These are phyloP conservation scores for Anas georgica DNA, from an alignment of 2,797 vertebrate genomes.

Conservation along the genomic window DNA sequence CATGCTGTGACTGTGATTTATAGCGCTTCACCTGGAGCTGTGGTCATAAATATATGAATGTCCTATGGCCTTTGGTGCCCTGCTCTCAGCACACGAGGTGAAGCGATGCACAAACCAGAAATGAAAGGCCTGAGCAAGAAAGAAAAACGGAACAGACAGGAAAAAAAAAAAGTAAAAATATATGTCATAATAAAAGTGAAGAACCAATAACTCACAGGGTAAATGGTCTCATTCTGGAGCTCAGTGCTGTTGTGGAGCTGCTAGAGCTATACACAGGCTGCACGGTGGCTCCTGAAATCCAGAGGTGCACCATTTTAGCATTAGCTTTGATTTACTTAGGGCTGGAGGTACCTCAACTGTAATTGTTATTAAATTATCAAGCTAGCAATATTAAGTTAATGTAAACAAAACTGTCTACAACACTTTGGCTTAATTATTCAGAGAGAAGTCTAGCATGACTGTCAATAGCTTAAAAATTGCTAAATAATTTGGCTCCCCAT, in stretches of 20 bases:
- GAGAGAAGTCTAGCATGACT: constrained; percentile 50
- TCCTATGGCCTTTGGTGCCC: not conserved
- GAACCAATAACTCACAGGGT: not conserved
- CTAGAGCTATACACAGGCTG: not conserved
- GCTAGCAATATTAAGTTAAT: constrained; percentile 33
- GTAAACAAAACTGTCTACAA: constrained; percentile 52
- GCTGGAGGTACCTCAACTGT: not conserved
- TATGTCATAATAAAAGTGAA: not conserved
- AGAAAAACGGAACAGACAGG: not conserved
- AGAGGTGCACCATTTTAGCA: not conserved
- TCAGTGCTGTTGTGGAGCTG: rapidly evolving
- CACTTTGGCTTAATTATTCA: constrained; percentile 68
- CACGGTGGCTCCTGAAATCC: not conserved
- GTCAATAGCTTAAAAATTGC: constrained; percentile 70
- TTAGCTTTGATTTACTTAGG: not conserved
- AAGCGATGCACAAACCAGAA: not conserved
- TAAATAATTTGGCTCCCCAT: constrained; percentile 71
- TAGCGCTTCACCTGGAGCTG: not conserved
- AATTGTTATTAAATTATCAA: constrained; percentile 2
- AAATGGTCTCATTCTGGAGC: not conserved
- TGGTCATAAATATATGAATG: rapidly evolving
- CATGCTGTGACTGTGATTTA: not conserved
- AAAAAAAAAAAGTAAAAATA: not conserved
- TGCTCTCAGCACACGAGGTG: not conserved
- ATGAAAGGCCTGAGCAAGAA: not conserved